A percentile compares a stretch with the other conserved stretches of the same genome.
phyloP scores from a whole-genome alignment of 2,888 invertebrate species.

The Spisula solida region DNA sequence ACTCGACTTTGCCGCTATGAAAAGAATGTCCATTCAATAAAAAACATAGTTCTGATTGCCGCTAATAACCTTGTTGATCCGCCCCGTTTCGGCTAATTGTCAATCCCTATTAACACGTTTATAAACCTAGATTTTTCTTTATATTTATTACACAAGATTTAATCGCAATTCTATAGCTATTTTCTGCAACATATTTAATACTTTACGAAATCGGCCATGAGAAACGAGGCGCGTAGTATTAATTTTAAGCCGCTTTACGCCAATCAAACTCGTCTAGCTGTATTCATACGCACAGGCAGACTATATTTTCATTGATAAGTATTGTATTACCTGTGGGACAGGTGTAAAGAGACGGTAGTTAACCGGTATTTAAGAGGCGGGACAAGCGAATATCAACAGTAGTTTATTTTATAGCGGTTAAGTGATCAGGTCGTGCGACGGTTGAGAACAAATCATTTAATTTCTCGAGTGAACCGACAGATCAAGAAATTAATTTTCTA shows the following conservation, averaged over 20 bases:
- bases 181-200: conserved; percentile 40
- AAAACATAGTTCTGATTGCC: conserved; percentile 11
- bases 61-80: conserved; percentile 38
- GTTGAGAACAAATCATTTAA: conserved; percentile 10
- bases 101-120: conserved; percentile 43
- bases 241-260: conserved; percentile 49
- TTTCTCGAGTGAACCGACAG: neutral
- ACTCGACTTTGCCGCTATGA: neutral
- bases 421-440: neutral
- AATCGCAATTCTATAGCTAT: conserved; percentile 24
- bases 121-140: conserved; percentile 20
- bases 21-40: conserved; percentile 16
- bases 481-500: neutral
- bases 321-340: conserved; percentile 36
- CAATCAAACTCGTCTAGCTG: conserved; percentile 28
- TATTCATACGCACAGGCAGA: conserved; percentile 59
- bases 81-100: conserved; percentile 47
- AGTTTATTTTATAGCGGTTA: neutral
- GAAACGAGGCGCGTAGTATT: conserved; percentile 51
- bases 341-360: conserved; percentile 55
- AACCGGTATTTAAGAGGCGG: conserved; percentile 62
- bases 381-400: conserved; percentile 28
- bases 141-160: conserved; percentile 12
- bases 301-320: conserved; percentile 61
- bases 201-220: conserved; percentile 40